Base-by-base conservation (phyloP, 1,140 invertebrate species). In the Lasioglossum albipes region DNA sequence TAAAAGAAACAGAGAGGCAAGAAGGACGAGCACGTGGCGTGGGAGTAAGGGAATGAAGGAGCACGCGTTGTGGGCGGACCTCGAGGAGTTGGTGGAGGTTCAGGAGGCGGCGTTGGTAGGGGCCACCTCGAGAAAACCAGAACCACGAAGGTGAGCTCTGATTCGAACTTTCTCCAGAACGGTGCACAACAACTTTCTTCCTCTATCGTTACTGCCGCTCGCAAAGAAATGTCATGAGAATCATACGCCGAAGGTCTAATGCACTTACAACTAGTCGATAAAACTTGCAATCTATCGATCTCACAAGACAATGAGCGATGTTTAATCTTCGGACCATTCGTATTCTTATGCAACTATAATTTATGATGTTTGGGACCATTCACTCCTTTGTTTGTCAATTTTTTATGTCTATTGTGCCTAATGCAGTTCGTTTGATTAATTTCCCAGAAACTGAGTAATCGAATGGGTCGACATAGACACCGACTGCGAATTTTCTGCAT, bases 11-110 rank as follows among this genome's bases (percentile, higher is more conserved):
- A 84, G 52, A 54, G 65, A 61, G 57, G 74, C 73, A 68, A 71
- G 84, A 83, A 65, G 52, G 80, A 81, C 79, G 84, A 84, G 84
- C 87, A 88, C 88, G 88, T 87, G 84, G 89, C 88, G 88, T 90
- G 88, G 88, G 88, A 85, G 84, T 87, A 81, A 80, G 83, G 73
- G 87, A 82, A 87, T 76, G 79, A 90, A 87, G 83, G 79, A 85
- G 90, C 88, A 91, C 88, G 89, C 89, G 86, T 90, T 90, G 91
- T 93, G 92, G 92, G 92, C 92, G 92, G 90, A 92, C 81, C 91
- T 90, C 79, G 81, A 87, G 87, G 75, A 90, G 87, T 89, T 91
- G 86, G 91, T 92, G 92, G 91, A 93, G 89, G 91, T 90, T 91
- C 88, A 92, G 85, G 89, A 92, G 92, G 91, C 91, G 91, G 91